phyloP scores from a whole-genome alignment of 1,140 invertebrate species.

The Orius insidiosus region DNA sequence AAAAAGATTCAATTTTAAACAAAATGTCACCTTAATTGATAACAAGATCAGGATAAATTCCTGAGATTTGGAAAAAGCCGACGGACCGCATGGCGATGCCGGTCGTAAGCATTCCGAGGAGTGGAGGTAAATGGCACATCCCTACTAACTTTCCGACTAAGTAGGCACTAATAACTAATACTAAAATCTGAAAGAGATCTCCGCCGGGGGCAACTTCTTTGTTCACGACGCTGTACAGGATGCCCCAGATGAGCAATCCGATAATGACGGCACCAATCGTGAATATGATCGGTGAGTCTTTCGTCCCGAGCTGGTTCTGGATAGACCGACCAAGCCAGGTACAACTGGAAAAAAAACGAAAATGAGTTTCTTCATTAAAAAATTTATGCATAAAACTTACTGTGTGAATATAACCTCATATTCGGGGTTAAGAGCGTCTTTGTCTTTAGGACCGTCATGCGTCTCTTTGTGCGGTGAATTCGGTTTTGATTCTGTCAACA shows the following conservation, averaged over 20 bases:
- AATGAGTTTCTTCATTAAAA: too few species aligned
- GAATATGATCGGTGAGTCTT: neutral
- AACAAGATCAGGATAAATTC: constrained; percentile 18
- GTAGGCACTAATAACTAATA: constrained; percentile 18
- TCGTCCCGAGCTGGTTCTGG: too few species aligned
- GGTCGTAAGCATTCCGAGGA: constrained; percentile 22
- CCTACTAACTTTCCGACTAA: constrained; percentile 15
- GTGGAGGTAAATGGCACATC: constrained; percentile 17
- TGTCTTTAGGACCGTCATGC: too few species aligned
- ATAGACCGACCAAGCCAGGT: too few species aligned
- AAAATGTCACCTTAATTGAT: constrained; percentile 17
- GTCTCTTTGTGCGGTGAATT: too few species aligned
- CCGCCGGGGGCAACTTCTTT: constrained; percentile 17
- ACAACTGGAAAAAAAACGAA: too few species aligned
- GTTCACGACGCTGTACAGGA: constrained; percentile 16
- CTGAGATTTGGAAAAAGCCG: constrained; percentile 20
- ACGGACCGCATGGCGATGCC: constrained; percentile 20
- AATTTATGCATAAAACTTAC: too few species aligned
- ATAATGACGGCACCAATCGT: constrained; percentile 10
- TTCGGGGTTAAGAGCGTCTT: too few species aligned
- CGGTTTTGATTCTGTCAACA: too few species aligned
- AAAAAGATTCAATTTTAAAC: too few species aligned
- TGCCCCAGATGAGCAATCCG: constrained; percentile 13
- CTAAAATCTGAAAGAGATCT: constrained; percentile 19
- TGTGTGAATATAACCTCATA: too few species aligned